Evolutionary conservation across 2,113 vertebrate genomes (phyloP).

Genomic region (Dicrurus megarhynchus): DNA sequence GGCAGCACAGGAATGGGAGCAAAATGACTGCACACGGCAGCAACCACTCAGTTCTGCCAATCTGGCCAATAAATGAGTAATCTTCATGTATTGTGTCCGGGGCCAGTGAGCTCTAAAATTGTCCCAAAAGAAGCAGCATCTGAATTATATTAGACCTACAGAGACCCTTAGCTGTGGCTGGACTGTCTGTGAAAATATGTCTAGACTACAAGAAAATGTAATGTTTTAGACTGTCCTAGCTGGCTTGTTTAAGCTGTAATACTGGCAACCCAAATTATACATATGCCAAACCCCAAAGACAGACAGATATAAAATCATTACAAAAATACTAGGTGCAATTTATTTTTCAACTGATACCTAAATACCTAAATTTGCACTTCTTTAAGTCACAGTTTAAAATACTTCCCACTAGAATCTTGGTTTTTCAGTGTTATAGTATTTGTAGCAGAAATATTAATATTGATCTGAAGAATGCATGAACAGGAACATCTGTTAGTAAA

Average conservation of each 20-base stretch:
- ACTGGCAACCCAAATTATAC: neutral
- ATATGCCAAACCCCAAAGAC: neutral
- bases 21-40: neutral
- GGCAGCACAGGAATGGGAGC: neutral
- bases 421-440: neutral
- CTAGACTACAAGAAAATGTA: neutral
- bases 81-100: neutral
- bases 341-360: neutral
- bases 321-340: neutral
- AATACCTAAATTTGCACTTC: neutral
- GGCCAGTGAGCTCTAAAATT: neutral
- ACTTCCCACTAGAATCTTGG: neutral
- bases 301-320: neutral
- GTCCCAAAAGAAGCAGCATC: neutral
- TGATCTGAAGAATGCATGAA: neutral
- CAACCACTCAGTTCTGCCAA: neutral
- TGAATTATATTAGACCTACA: neutral
- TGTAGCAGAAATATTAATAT: neutral
- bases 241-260: neutral
- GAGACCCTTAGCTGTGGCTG: neutral
- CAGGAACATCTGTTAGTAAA: neutral
- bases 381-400: neutral
- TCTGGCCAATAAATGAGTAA: neutral
- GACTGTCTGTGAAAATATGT: neutral
- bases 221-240: neutral